These are phyloP conservation scores for Tryphoninae sp. DNA, from an alignment of 2,888 invertebrate species.

Conservation along the genomic window DNA sequence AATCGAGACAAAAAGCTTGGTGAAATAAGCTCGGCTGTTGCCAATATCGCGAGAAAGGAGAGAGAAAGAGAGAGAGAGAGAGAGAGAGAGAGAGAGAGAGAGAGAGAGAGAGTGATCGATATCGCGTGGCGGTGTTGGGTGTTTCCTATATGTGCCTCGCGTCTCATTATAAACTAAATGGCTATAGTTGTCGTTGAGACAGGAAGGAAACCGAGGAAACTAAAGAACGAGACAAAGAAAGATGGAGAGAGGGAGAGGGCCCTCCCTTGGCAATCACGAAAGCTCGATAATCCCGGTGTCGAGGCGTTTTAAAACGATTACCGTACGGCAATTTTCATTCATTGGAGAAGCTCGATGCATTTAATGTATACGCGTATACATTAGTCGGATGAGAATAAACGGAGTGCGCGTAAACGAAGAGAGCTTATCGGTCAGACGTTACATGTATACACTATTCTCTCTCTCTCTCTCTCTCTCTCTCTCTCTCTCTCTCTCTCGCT, in stretches of 20 bases:
- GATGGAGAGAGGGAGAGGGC: not conserved
- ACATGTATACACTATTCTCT: constrained; percentile 1
- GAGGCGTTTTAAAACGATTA: not conserved
- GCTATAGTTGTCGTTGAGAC: not conserved
- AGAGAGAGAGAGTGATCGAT: not conserved
- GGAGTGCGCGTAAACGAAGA: not conserved
- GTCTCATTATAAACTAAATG: not conserved
- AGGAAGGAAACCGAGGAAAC: not conserved
- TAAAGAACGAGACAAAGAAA: not conserved
- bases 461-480: not conserved
- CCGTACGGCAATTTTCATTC: constrained; percentile 29
- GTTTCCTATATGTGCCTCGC: not conserved
- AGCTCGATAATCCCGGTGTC: constrained; percentile 1
- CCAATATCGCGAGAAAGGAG: too few relatives aligned
- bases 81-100: not conserved
- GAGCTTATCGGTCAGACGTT: constrained; percentile 43
- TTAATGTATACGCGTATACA: not conserved
- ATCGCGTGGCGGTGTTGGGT: constrained; percentile 3
- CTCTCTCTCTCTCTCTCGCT: not conserved
- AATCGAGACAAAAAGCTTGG: too few relatives aligned
- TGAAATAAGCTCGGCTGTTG: too few relatives aligned
- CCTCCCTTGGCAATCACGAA: not conserved
- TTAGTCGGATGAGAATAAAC: constrained; percentile 17
- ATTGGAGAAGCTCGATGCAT: not conserved
- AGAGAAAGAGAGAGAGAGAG: too few relatives aligned